Evolutionary conservation across 1,140 invertebrate genomes (phyloP).

Genomic region (Cyrtorhinus lividipennis): DNA sequence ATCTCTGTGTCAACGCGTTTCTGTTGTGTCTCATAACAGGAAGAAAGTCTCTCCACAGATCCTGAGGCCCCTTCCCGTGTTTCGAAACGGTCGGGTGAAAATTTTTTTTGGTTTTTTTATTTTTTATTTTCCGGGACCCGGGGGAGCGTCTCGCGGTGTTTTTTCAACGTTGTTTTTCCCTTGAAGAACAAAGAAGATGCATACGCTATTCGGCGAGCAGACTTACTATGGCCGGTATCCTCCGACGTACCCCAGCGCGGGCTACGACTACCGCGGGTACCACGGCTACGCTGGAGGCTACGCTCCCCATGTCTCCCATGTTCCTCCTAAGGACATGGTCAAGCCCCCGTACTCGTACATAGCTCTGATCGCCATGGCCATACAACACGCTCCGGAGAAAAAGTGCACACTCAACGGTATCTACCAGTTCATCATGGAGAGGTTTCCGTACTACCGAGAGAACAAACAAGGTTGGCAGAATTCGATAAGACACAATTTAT

Average conservation of each 20-base stretch:
- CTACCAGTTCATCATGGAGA: slow-evolving; percentile 83
- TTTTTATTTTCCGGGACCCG: slow-evolving; percentile 7
- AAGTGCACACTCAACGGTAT: slow-evolving; percentile 78
- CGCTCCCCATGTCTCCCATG: slow-evolving; percentile 45
- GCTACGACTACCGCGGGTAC: slow-evolving; percentile 31
- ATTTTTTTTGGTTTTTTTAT: slow-evolving; percentile 15
- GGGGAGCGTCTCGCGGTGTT: background rate
- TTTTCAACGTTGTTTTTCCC: background rate
- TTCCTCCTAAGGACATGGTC: slow-evolving; percentile 58
- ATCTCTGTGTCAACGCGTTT: slow-evolving; percentile 27
- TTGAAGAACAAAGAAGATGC: slow-evolving; percentile 40
- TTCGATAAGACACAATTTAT: slow-evolving; percentile 73
- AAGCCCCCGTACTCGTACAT: slow-evolving; percentile 90
- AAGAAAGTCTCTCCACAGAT: slow-evolving; percentile 15
- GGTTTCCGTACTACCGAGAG: slow-evolving; percentile 59
- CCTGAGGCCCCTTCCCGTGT: slow-evolving; percentile 13
- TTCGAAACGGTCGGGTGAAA: slow-evolving; percentile 6
- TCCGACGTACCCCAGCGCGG: slow-evolving; percentile 27
- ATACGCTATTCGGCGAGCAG: slow-evolving; percentile 71
- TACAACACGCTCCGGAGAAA: slow-evolving; percentile 63
- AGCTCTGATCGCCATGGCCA: slow-evolving; percentile 83
- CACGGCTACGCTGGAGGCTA: slow-evolving; percentile 52
- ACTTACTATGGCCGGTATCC: slow-evolving; percentile 39
- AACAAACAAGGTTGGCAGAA: slow-evolving; percentile 79
- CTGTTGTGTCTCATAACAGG: slow-evolving; percentile 28